Evolutionary conservation across 37 sponge, comb jelly and placozoan species (phyloP).

Genomic region (Halichondria panicea): DNA sequence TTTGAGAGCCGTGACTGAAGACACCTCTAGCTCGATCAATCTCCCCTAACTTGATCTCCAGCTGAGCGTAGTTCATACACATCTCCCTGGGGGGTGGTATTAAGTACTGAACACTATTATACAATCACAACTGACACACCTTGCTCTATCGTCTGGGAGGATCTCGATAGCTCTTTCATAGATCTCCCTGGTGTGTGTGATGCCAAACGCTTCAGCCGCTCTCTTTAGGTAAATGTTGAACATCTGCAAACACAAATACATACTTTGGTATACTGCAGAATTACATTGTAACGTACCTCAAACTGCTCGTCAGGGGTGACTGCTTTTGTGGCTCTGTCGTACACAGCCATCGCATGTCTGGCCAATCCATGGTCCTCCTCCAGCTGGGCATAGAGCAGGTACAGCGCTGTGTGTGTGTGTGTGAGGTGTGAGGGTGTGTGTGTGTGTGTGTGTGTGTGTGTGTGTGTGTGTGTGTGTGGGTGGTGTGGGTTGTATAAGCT

Average conservation of each 20-base stretch:
- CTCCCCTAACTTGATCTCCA: conserved; percentile 96
- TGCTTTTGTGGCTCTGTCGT: conserved; percentile 93
- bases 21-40: conserved; percentile 92
- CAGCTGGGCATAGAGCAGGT: conserved; percentile 93
- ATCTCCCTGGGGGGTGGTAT: conserved; percentile 62
- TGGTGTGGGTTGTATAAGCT: neutral
- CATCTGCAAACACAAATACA: conserved; percentile 62
- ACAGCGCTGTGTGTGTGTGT: conserved; percentile 50
- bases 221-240: conserved; percentile 93
- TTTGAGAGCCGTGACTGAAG: conserved; percentile 92
- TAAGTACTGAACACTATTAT: neutral
- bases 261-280: neutral
- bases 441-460: conserved; percentile 1
- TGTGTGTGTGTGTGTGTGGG: neutral
- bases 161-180: conserved; percentile 95
- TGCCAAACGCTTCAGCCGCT: conserved; percentile 90
- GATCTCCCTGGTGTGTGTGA: conserved; percentile 96
- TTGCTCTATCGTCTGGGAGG: conserved; percentile 82
- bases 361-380: conserved; percentile 97
- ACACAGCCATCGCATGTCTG: conserved; percentile 97
- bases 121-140: too few species aligned
- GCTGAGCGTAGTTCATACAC: conserved; percentile 89
- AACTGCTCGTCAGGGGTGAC: conserved; percentile 81
- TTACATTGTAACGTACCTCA: conserved; percentile 52
- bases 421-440: conserved; percentile 1